Base-by-base conservation (phyloP, 2,113 vertebrate species). In the Tragelaphus buxtoni region DNA sequence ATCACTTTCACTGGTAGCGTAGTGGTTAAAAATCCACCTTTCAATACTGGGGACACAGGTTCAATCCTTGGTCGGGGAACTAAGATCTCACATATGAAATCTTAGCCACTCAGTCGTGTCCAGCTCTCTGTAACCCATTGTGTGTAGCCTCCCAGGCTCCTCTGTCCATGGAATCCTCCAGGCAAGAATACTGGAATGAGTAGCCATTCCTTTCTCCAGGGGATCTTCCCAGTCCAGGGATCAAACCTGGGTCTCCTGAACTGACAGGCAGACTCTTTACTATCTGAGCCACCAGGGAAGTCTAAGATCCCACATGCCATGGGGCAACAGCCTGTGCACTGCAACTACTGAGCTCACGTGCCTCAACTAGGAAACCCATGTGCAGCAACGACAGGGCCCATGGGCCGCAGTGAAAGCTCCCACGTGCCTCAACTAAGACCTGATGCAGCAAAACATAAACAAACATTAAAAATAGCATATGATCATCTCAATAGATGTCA, bases 311-410 rank as follows among this genome's bases (percentile, higher is more conserved):
- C n/a, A 39, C 18, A 69, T 22, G 65, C 65, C 63, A 69, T 5
- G 9, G 65, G n/a, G 65, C 65, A 69, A 39, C 9, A 69, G 9
- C 18, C 65, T 35, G 18, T 22, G 9, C 65, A 22, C n/a, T 22
- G 9, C 17, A 5, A 39, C 9, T 11, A 22, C 9, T 39, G 65
- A 69, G 65, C 18, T 4, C 65, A 69, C 0, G 2, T 2, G n/a
- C 65, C 18, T 22, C 65, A 69, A 10, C 18, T 10, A 69, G 63
- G 35, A 18, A 69, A 20, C n/a, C n/a, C n/a, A 22, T 2, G 9
- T 4, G 2, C 0, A 1, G n/a, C 63, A 35, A 5, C 63, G 20
- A 10, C 63, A 35, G n/a, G 35, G n/a, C n/a, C 63, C 9, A 2
- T 35, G 63, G 4, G 63, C 63, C 0, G 2, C n/a, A 35, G 2